These are phyloP conservation scores for Scylla paramamosain DNA, from an alignment of 1,140 invertebrate genomes.

Conservation along the genomic window DNA sequence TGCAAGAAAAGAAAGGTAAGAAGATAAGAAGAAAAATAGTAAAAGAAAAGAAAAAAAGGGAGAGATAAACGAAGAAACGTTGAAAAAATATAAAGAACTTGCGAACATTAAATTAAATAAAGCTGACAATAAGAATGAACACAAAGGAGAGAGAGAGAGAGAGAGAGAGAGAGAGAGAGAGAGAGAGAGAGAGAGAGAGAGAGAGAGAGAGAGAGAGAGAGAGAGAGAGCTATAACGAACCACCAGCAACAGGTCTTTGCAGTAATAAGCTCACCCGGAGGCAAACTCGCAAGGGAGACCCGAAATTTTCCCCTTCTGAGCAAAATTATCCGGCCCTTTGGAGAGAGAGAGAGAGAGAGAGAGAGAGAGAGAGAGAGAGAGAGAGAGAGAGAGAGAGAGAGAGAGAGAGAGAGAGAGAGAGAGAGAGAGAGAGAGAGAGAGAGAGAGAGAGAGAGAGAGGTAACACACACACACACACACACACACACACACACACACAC, in stretches of 20 bases:
- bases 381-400: background rate
- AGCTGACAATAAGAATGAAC: background rate
- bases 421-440: background rate
- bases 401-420: background rate
- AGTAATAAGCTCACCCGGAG: background rate
- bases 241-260: background rate
- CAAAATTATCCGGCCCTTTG: background rate
- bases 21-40: no score
- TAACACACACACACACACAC: no score
- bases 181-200: constrained; percentile 16
- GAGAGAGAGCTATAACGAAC: background rate
- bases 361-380: background rate
- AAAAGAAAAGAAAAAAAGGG: background rate
- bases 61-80: background rate
- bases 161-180: constrained; percentile 13
- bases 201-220: constrained; percentile 12
- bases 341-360: background rate
- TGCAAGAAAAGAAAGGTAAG: no score
- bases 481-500: no score
- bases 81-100: no score
- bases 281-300: background rate
- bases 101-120: background rate
- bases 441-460: background rate
- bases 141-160: background rate
- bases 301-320: background rate